Conservation (phyloP, 1,140 invertebrate genomes). For the Sminthurides bifidus region DNA sequence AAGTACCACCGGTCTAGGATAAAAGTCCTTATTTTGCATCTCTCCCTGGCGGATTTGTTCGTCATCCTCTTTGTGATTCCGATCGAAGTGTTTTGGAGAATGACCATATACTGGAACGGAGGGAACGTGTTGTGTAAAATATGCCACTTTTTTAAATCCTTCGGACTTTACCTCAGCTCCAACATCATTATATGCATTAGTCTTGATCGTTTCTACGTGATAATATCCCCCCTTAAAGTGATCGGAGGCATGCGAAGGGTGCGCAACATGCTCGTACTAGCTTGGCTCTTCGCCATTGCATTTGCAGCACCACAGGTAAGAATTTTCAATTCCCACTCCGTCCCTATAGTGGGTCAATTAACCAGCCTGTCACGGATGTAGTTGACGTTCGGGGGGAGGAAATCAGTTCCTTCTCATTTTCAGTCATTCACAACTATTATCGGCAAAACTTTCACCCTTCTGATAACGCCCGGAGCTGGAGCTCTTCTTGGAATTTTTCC, state of each 20-base stretch:
- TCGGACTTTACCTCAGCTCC: conserved; percentile 69
- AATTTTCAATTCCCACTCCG: not conserved
- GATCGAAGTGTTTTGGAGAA: conserved; percentile 51
- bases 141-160: conserved; percentile 59
- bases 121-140: conserved; percentile 62
- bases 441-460: not conserved
- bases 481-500: no score
- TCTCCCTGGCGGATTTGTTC: conserved; percentile 62
- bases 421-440: not conserved
- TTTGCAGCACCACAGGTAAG: conserved; percentile 22
- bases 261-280: conserved; percentile 56
- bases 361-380: no score
- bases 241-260: conserved; percentile 53
- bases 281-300: conserved; percentile 50
- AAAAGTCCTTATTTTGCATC: conserved; percentile 61
- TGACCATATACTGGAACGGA: conserved; percentile 58
- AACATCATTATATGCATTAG: conserved; percentile 70
- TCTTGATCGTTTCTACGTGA: conserved; percentile 53
- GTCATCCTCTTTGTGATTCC: conserved; percentile 69
- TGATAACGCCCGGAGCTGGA: no score
- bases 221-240: conserved; percentile 58
- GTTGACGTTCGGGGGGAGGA: not conserved
- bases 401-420: not conserved
- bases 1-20: conserved; percentile 47
- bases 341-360: no score